phyloP scores from a whole-genome alignment of 2,113 vertebrate genomes.

The Triplophysa dalaica region DNA sequence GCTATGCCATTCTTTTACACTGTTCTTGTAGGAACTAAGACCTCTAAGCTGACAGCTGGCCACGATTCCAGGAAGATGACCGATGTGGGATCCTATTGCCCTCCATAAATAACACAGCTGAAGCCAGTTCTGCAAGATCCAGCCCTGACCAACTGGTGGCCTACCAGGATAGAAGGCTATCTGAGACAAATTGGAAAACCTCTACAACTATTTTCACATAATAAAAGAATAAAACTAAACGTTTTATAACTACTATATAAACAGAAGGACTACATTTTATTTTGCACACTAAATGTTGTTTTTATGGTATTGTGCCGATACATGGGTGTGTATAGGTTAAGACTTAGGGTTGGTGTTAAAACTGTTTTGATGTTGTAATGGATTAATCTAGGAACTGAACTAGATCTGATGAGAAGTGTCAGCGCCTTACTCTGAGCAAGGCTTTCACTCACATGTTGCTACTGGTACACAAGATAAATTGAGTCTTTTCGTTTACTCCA shows the following conservation, averaged over 20 bases:
- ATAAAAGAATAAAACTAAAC: not conserved
- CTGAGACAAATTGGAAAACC: not conserved
- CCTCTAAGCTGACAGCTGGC: slow-evolving; percentile 60
- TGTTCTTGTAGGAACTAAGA: slow-evolving; percentile 39
- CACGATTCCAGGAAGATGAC: slow-evolving; percentile 48
- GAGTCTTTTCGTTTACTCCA: slow-evolving; percentile 31
- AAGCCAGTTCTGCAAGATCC: slow-evolving; percentile 36
- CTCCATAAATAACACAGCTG: slow-evolving; percentile 47
- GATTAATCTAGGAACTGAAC: not conserved
- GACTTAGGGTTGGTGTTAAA: not conserved
- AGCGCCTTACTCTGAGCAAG: not conserved
- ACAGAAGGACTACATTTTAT: not conserved
- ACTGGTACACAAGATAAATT: not conserved
- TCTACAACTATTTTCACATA: not conserved
- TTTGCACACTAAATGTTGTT: not conserved
- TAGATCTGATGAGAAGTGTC: not conserved
- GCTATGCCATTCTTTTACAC: slow-evolving; percentile 5
- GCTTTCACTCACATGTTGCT: not conserved
- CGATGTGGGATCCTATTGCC: slow-evolving; percentile 52
- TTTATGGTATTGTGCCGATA: not conserved
- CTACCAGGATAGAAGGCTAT: not conserved
- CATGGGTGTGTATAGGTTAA: not conserved
- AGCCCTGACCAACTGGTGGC: slow-evolving; percentile 9
- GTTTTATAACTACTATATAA: not conserved
- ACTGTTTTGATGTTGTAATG: not conserved